Percentiles rank a stretch among this genome's conserved stretches.
These are phyloP conservation scores for Polymixis flavicincta DNA, from an alignment of 2,888 invertebrate genomes.

Conservation along the genomic window DNA sequence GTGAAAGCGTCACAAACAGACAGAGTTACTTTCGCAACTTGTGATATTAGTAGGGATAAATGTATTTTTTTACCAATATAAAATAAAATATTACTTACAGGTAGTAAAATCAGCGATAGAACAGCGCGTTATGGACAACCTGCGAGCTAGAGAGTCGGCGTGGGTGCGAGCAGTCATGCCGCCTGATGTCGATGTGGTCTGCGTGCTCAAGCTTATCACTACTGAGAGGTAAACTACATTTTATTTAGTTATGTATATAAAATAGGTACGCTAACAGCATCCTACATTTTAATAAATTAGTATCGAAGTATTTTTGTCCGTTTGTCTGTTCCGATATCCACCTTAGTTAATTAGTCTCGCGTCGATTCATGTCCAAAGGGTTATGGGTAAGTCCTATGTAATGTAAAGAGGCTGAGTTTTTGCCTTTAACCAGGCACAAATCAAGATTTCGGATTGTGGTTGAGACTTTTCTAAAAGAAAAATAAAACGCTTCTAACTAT, in stretches of 20 bases:
- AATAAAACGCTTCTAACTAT: background rate
- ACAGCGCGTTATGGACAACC: constrained; percentile 76
- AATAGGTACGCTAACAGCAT: background rate
- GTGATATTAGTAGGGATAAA: too few species aligned
- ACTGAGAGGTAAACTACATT: constrained; percentile 79
- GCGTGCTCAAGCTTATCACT: constrained; percentile 82
- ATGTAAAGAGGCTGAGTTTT: too few species aligned
- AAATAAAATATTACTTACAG: constrained; percentile 62
- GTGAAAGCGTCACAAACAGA: too few species aligned
- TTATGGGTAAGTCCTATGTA: too few species aligned
- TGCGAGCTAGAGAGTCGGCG: constrained; percentile 77
- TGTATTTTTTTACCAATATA: background rate
- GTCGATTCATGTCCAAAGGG: too few species aligned
- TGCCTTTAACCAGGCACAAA: too few species aligned
- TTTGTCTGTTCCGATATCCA: too few species aligned
- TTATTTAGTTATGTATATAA: background rate
- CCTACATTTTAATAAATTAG: background rate
- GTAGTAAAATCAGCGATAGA: constrained; percentile 82
- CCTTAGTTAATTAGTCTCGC: too few species aligned
- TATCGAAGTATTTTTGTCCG: too few species aligned
- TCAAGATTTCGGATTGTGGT: too few species aligned
- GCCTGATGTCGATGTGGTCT: constrained; percentile 79
- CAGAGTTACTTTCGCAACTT: too few species aligned
- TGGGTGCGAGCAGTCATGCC: constrained; percentile 81
- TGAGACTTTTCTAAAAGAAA: too few species aligned